These are phyloP conservation scores for Brachyhypopomus gauderio DNA, from an alignment of 2,113 vertebrate species.

Conservation along the genomic window DNA sequence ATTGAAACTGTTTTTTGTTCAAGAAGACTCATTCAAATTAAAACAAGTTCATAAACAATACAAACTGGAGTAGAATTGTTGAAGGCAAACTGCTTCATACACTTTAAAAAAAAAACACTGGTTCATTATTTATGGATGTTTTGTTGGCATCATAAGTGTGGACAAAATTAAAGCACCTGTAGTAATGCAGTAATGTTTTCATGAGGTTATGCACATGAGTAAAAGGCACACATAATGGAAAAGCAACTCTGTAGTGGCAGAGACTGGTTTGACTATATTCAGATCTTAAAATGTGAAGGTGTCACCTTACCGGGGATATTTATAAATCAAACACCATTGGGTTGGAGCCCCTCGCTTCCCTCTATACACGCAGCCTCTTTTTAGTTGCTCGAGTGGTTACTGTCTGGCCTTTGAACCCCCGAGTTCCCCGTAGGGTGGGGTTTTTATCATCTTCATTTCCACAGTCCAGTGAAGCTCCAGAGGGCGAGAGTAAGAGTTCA, in stretches of 20 bases:
- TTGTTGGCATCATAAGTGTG: not conserved
- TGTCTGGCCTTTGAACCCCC: slow-evolving; percentile 53
- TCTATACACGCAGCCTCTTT: slow-evolving; percentile 32
- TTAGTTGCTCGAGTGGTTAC: slow-evolving; percentile 52
- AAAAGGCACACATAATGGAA: slow-evolving; percentile 11
- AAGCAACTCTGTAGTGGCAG: slow-evolving; percentile 22
- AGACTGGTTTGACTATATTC: slow-evolving; percentile 36
- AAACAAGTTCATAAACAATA: too few relatives aligned
- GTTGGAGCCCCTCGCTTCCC: slow-evolving; percentile 28
- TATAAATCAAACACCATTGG: slow-evolving; percentile 40
- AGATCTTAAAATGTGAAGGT: slow-evolving; percentile 71
- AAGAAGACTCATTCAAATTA: too few relatives aligned
- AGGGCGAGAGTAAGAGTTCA: slow-evolving; percentile 50
- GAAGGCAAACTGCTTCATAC: not conserved
- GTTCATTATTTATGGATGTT: not conserved
- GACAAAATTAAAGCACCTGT: not conserved
- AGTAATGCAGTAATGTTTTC: not conserved
- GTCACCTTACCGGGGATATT: slow-evolving; percentile 81
- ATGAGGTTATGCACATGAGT: not conserved
- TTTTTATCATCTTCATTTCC: slow-evolving; percentile 67
- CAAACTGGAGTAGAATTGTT: too few relatives aligned
- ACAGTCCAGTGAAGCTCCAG: slow-evolving; percentile 65
- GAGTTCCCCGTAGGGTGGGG: slow-evolving; percentile 64
- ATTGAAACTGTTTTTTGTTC: too few relatives aligned
- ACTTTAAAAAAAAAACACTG: not conserved